Conservation (phyloP, 2,797 vertebrate genomes). For the Erethizon dorsatum region DNA sequence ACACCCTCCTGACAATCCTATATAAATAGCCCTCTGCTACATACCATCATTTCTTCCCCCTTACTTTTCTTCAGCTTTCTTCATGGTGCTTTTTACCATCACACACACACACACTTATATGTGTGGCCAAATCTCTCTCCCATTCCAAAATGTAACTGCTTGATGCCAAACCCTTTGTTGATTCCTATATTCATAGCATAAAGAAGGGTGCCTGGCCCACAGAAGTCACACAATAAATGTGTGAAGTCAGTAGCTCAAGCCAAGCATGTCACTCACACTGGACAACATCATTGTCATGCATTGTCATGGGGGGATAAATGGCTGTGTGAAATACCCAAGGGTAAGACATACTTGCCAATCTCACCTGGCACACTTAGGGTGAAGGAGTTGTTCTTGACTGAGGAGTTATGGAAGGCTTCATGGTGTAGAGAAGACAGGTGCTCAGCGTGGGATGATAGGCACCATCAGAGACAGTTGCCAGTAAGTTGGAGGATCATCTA, state of each 20-base stretch:
- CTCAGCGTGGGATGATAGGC: not conserved
- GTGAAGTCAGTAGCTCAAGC: not conserved
- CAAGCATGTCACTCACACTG: not conserved
- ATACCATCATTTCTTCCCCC: not conserved
- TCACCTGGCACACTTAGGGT: not conserved
- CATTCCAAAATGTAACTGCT: not conserved
- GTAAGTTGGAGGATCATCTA: not conserved
- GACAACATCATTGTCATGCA: not conserved
- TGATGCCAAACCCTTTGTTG: not conserved
- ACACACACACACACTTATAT: no score
- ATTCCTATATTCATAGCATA: not conserved
- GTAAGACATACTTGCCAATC: not conserved
- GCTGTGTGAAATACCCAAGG: conserved; percentile 37
- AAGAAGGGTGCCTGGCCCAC: not conserved
- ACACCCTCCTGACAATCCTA: not conserved
- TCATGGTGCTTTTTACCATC: not conserved
- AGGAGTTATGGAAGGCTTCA: not conserved
- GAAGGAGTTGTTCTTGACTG: not conserved
- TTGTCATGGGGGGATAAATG: not conserved
- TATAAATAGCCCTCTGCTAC: not conserved
- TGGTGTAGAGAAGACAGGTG: not conserved
- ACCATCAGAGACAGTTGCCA: not conserved
- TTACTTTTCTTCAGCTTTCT: not conserved
- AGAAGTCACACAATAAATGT: not conserved
- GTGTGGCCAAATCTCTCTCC: not conserved